phyloP scores from a whole-genome alignment of 2,797 vertebrate genomes.

The Cossypha dichroa region DNA sequence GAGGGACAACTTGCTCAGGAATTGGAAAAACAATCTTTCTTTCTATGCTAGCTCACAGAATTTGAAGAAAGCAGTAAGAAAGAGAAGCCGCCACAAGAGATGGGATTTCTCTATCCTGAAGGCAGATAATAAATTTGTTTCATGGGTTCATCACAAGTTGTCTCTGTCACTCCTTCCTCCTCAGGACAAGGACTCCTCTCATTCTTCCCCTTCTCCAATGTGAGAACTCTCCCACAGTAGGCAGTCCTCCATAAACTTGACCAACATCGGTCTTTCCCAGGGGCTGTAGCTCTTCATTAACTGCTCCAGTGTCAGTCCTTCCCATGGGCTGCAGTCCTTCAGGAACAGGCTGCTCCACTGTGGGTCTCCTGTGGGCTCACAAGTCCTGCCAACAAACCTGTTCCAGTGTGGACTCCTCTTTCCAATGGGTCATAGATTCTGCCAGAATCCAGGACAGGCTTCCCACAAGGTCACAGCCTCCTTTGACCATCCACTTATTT shows the following conservation, averaged over 20 bases:
- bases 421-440: background rate
- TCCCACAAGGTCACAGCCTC: no score
- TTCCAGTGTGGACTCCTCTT: background rate
- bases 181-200: background rate
- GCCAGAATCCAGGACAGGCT: background rate
- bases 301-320: background rate
- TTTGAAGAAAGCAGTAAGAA: background rate
- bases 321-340: background rate
- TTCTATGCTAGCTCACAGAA: background rate
- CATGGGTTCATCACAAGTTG: background rate
- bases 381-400: background rate
- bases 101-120: background rate
- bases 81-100: background rate
- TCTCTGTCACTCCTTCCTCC: background rate
- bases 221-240: background rate
- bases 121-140: background rate
- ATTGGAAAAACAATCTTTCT: background rate
- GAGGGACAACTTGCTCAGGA: background rate
- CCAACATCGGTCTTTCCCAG: accelerated
- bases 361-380: no score
- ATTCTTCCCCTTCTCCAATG: background rate
- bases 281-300: background rate
- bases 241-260: background rate
- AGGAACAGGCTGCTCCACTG: background rate
- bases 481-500: background rate